phyloP scores from a whole-genome alignment of 2,797 vertebrate species.

The Myiothlypis chrysogaster region DNA sequence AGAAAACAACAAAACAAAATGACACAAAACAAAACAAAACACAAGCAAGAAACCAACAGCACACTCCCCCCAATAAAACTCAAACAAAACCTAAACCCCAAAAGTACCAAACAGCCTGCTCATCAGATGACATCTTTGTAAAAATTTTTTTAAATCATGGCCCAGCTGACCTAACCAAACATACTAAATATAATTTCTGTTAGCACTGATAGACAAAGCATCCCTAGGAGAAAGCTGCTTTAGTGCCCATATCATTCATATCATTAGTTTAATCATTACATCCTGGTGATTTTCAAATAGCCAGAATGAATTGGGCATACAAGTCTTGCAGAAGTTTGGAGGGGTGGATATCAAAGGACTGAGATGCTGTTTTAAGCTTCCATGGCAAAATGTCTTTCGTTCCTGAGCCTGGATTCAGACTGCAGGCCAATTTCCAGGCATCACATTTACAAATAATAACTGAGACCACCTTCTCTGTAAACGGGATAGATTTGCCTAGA shows the following conservation, averaged over 20 bases:
- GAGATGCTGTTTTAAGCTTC: background rate
- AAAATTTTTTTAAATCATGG: background rate
- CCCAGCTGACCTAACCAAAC: background rate
- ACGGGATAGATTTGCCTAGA: background rate
- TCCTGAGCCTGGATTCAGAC: background rate
- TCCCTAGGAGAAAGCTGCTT: background rate
- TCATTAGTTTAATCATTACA: background rate
- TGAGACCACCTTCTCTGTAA: background rate
- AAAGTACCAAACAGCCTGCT: background rate
- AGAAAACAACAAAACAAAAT: accelerated
- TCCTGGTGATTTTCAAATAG: background rate
- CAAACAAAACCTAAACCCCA: background rate
- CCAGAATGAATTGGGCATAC: background rate
- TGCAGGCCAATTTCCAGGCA: background rate
- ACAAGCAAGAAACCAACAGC: background rate
- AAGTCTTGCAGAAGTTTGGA: background rate
- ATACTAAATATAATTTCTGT: background rate
- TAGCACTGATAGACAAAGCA: background rate
- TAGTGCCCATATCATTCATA: background rate
- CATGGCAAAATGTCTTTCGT: background rate
- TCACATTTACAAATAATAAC: background rate
- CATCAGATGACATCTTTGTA: background rate
- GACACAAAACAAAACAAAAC: accelerated
- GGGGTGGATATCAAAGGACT: background rate
- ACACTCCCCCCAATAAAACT: accelerated